phyloP scores from a whole-genome alignment of 1,140 invertebrate genomes.

The Musca vetustissima region DNA sequence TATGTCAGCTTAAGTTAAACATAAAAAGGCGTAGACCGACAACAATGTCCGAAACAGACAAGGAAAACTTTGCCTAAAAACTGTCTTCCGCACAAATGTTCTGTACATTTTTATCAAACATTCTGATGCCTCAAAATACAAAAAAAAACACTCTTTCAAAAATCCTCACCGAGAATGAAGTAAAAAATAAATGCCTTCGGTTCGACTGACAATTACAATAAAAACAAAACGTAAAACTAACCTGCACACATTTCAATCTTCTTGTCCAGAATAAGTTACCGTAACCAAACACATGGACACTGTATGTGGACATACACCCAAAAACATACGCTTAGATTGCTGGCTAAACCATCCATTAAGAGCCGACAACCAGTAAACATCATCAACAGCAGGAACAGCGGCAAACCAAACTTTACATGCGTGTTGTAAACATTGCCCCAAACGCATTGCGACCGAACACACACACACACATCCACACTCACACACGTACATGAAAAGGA shows the following conservation, averaged over 20 bases:
- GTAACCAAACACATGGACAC: constrained; percentile 6
- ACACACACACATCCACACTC: background rate
- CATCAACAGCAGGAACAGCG: constrained; percentile 19
- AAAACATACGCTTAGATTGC: too few relatives aligned
- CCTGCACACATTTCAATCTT: too few relatives aligned
- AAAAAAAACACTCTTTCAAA: constrained; percentile 4
- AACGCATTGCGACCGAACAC: background rate
- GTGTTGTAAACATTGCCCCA: constrained; percentile 7
- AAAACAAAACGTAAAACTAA: too few relatives aligned
- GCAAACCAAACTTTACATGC: background rate
- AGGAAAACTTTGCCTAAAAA: too few relatives aligned
- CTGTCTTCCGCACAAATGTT: too few relatives aligned
- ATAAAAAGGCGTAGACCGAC: background rate
- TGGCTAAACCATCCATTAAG: background rate
- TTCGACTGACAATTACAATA: too few relatives aligned
- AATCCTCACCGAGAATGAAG: background rate
- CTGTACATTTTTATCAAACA: background rate
- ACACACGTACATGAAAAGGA: too few relatives aligned
- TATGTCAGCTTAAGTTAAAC: constrained; percentile 13
- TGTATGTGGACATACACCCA: too few relatives aligned
- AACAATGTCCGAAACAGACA: too few relatives aligned
- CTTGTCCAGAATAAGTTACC: background rate
- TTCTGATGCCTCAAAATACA: background rate
- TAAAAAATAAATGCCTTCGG: background rate
- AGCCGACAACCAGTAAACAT: constrained; percentile 19